Conservation (phyloP, 1,140 invertebrate species). For the Caligus rogercresseyi region DNA sequence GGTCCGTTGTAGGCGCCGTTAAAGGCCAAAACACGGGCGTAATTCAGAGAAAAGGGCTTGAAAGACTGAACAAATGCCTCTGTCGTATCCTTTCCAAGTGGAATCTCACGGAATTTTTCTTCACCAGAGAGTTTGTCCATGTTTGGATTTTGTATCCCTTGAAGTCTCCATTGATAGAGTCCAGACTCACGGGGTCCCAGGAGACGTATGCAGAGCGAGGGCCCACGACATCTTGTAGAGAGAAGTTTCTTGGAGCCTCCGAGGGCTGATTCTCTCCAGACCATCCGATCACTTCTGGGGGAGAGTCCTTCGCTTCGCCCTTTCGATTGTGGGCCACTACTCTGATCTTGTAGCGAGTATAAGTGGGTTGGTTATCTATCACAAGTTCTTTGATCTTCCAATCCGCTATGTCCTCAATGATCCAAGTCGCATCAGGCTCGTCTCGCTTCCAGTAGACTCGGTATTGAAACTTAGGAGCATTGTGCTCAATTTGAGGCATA, state of each 20-base stretch:
- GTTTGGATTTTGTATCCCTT: conserved; percentile 88
- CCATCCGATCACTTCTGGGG: conserved; percentile 64
- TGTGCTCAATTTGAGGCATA: conserved; percentile 91
- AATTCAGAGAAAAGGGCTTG: conserved; percentile 72
- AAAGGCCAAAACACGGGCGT: conserved; percentile 67
- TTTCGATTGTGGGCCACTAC: conserved; percentile 75
- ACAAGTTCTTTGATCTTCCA: conserved; percentile 47
- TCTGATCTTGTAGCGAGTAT: conserved; percentile 73
- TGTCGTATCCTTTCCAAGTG: conserved; percentile 51
- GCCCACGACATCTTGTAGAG: conserved; percentile 47
- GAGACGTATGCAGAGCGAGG: conserved; percentile 56
- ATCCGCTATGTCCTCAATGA: conserved; percentile 49
- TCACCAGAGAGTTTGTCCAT: conserved; percentile 68
- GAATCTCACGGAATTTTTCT: conserved; percentile 52
- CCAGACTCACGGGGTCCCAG: conserved; percentile 56
- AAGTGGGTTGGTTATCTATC: conserved; percentile 71
- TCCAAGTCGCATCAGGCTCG: conserved; percentile 49
- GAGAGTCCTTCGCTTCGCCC: conserved; percentile 65
- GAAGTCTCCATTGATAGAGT: conserved; percentile 65
- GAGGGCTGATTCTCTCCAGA: conserved; percentile 82
- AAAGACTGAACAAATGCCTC: conserved; percentile 60
- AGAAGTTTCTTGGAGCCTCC: conserved; percentile 66
- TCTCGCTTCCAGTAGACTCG: conserved; percentile 66
- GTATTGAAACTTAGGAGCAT: conserved; percentile 81
- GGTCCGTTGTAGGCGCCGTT: conserved; percentile 80